Percentiles rank a stretch among this genome's conserved stretches.
phyloP scores from a whole-genome alignment of 1,140 invertebrate genomes.

The Saccostrea echinata region DNA sequence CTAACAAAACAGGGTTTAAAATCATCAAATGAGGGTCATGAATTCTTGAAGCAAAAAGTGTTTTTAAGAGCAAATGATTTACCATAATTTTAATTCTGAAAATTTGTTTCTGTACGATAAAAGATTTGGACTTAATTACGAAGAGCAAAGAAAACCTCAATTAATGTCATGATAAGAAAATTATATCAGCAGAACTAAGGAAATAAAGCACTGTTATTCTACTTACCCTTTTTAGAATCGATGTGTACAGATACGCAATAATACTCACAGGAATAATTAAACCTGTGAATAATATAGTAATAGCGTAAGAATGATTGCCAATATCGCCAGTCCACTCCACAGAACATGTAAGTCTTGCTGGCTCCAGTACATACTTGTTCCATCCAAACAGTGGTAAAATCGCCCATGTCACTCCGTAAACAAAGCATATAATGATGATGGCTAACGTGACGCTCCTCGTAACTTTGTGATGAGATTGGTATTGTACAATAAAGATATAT shows the following conservation, averaged over 20 bases:
- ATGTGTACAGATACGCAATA: conserved; percentile 13
- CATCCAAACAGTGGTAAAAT: conserved; percentile 18
- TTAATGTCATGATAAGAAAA: too few species aligned
- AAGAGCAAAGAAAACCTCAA: too few species aligned
- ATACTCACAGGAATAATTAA: not conserved
- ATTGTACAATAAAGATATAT: conserved; percentile 27
- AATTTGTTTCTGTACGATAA: too few species aligned
- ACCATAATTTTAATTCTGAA: too few species aligned
- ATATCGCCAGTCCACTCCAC: not conserved
- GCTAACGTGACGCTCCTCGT: not conserved
- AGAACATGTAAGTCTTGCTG: conserved; percentile 13
- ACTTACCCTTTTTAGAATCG: conserved; percentile 34
- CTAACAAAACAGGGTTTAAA: too few species aligned
- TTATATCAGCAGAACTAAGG: too few species aligned
- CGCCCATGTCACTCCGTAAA: conserved; percentile 13
- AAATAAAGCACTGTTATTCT: not conserved
- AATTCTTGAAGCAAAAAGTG: too few species aligned
- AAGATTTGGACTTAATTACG: too few species aligned
- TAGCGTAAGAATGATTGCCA: not conserved
- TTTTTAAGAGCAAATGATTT: too few species aligned
- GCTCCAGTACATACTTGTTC: conserved; percentile 9
- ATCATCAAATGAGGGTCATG: too few species aligned
- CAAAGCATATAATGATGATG: not conserved
- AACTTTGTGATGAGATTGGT: not conserved
- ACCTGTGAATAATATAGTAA: conserved; percentile 15